phyloP scores from a whole-genome alignment of 2,113 vertebrate genomes.

The Anthoscopus minutus region DNA sequence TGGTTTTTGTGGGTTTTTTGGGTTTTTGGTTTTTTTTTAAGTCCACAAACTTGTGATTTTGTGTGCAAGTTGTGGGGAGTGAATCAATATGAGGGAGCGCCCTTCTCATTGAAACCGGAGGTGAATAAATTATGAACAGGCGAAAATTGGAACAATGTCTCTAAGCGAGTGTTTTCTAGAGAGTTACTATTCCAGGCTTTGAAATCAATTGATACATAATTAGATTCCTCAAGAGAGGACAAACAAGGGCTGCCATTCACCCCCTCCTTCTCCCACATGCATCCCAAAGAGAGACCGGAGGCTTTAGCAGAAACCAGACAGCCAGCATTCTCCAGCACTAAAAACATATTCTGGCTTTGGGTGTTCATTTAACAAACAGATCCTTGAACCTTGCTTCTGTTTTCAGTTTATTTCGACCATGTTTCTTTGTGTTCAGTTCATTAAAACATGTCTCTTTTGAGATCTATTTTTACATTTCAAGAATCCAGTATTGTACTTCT shows the following conservation, averaged over 20 bases:
- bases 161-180: constrained; percentile 58
- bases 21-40: background rate
- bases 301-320: constrained; percentile 68
- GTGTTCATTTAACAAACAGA: constrained; percentile 73
- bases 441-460: constrained; percentile 70
- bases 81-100: background rate
- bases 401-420: constrained; percentile 67
- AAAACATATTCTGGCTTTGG: constrained; percentile 73
- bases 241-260: constrained; percentile 70
- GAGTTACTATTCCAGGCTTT: constrained; percentile 66
- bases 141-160: constrained; percentile 59
- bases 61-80: background rate
- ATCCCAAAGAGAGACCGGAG: constrained; percentile 59
- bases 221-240: constrained; percentile 70
- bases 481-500: constrained; percentile 67
- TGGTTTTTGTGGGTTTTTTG: too few species aligned
- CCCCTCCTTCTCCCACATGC: constrained; percentile 65
- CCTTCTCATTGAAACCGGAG: constrained; percentile 25
- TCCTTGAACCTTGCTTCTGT: constrained; percentile 73
- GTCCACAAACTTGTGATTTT: background rate
- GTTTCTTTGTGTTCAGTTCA: constrained; percentile 69
- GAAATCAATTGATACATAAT: constrained; percentile 74
- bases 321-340: constrained; percentile 70
- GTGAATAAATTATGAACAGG: constrained; percentile 61
- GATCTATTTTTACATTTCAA: constrained; percentile 70